A percentile compares a stretch with the other conserved stretches of the same genome.
Evolutionary conservation across 1,140 invertebrate genomes (phyloP).

Genomic region (Papilio polytes): DNA sequence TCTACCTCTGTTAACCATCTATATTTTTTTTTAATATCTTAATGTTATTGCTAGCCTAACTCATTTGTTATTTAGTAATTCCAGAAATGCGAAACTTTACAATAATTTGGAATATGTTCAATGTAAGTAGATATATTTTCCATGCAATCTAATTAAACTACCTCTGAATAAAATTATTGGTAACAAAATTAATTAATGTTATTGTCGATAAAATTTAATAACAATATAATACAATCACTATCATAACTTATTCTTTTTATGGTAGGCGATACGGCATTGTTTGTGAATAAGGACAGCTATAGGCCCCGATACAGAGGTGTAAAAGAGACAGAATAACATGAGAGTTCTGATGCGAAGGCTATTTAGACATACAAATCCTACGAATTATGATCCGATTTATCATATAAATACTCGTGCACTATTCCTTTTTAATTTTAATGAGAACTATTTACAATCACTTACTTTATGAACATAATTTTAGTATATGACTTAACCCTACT

Average conservation of each 20-base stretch:
- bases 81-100: too few species aligned
- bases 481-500: not conserved
- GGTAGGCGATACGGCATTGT: conserved; percentile 77
- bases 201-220: conserved; percentile 45
- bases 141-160: too few species aligned
- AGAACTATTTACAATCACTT: conserved; percentile 3
- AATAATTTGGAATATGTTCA: too few species aligned
- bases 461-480: conserved; percentile 6
- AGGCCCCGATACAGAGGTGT: conserved; percentile 42
- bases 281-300: conserved; percentile 71
- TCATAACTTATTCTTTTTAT: conserved; percentile 69
- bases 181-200: not conserved
- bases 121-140: too few species aligned
- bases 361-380: conserved; percentile 39
- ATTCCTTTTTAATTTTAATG: conserved; percentile 62
- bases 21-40: too few species aligned
- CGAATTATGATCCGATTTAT: conserved; percentile 33
- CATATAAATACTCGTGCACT: conserved; percentile 42
- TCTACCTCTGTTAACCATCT: too few species aligned
- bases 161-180: not conserved
- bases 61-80: too few species aligned
- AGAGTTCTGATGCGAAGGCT: conserved; percentile 53
- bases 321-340: conserved; percentile 58
- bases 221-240: conserved; percentile 44
- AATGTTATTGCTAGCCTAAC: too few species aligned